Base-by-base conservation (phyloP, 2,888 invertebrate species). In the Hybos culiciformis region DNA sequence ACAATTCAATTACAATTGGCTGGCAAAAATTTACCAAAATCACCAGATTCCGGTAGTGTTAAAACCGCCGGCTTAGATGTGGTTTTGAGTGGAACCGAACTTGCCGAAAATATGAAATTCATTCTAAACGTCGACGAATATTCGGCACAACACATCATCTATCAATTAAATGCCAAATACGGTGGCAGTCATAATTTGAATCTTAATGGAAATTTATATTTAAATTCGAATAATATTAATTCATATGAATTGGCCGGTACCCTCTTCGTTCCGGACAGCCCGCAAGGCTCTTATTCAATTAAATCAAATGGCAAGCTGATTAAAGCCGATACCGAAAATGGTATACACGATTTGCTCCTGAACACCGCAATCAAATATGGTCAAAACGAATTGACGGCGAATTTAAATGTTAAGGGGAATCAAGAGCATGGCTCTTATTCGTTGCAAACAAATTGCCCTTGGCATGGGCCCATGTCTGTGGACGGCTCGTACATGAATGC, bases 221-320 rank as follows among this genome's bases (percentile, higher is more conserved):
- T 61, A 2, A 56, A n/a, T n/a, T n/a, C n/a, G n/a, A n/a, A n/a
- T n/a, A n/a, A n/a, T n/a, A n/a, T n/a, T n/a, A n/a, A n/a, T n/a
- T n/a, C n/a, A n/a, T n/a, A n/a, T n/a, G n/a, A n/a, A n/a, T n/a
- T n/a, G n/a, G n/a, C n/a, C n/a, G n/a, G n/a, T n/a, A n/a, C n/a
- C n/a, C n/a, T n/a, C n/a, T n/a, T n/a, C n/a, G 57, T 77, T 18
- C 77, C 79, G 0, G 68, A 71, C 41, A 72, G 77, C 2, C 70
- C 70, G 31, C 62, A 78, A 0, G 77, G 74, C 37, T 50, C 44
- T 4, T 44, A 53, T 26, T 52, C 53, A 15, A 12, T 62, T 0
- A 60, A 65, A 3, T 61, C 69, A 1, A 53, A 57, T 17, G 64
- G 66, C 0, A 64, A 60, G 11, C 14, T 65, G 1, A 37, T 63